These are phyloP conservation scores for Drosophila meridionalis DNA, from an alignment of 2,888 invertebrate genomes.

Conservation along the genomic window DNA sequence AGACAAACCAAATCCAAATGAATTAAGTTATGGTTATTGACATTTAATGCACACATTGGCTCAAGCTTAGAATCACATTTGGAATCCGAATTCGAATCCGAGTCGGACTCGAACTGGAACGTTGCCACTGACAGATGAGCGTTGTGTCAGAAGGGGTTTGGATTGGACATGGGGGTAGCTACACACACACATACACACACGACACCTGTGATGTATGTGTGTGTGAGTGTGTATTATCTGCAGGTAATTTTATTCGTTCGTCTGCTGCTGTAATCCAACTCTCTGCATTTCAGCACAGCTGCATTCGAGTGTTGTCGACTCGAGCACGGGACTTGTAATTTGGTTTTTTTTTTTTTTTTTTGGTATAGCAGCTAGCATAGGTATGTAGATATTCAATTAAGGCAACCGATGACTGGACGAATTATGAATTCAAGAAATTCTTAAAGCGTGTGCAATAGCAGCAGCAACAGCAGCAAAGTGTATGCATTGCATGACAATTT, in stretches of 20 bases:
- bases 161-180: neutral
- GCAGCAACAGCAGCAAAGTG: neutral
- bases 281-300: conserved; percentile 9
- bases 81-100: conserved; percentile 17
- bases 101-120: conserved; percentile 18
- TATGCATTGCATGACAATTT: neutral
- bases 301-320: neutral
- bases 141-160: conserved; percentile 7
- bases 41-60: conserved; percentile 73
- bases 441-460: conserved; percentile 1
- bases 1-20: conserved; percentile 77
- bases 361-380: neutral
- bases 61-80: conserved; percentile 20
- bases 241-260: conserved; percentile 23
- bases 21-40: conserved; percentile 80
- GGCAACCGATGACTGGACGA: conserved; percentile 6
- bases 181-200: conserved; percentile 17
- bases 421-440: conserved; percentile 15
- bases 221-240: conserved; percentile 3
- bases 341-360: neutral
- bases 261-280: conserved; percentile 6
- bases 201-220: conserved; percentile 32
- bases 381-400: conserved; percentile 13
- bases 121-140: conserved; percentile 21
- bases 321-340: neutral